Conservation (phyloP, 2,797 vertebrate species). For the Dipus sagitta region DNA sequence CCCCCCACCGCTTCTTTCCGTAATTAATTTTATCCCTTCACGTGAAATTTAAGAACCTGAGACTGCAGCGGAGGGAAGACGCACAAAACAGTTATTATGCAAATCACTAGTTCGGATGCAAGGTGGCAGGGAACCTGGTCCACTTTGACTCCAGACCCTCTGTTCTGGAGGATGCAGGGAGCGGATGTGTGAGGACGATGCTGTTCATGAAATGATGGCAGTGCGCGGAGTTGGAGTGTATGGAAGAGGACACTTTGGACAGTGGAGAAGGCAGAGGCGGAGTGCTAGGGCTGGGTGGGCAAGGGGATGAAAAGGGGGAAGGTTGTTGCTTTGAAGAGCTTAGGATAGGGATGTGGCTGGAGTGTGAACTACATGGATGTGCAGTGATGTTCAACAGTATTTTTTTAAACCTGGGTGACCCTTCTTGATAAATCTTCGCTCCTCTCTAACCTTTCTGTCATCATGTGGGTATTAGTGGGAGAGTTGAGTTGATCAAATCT, state of each 20-base stretch:
- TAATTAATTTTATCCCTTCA: slow-evolving; percentile 72
- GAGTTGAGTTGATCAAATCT: slow-evolving; percentile 67
- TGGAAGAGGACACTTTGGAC: slow-evolving; percentile 61
- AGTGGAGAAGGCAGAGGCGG: slow-evolving; percentile 40
- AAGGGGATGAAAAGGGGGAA: slow-evolving; percentile 31
- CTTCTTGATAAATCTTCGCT: slow-evolving; percentile 51
- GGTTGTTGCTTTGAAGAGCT: slow-evolving; percentile 80
- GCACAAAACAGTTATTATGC: slow-evolving; percentile 73
- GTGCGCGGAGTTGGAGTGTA: slow-evolving; percentile 60
- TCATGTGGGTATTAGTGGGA: slow-evolving; percentile 38
- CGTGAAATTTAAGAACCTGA: slow-evolving; percentile 69
- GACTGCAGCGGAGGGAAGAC: slow-evolving; percentile 72
- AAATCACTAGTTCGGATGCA: slow-evolving; percentile 64
- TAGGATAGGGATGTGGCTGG: slow-evolving; percentile 52
- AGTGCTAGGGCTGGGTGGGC: slow-evolving; percentile 44
- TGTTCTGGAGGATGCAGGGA: slow-evolving; percentile 1
- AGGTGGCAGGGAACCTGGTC: slow-evolving; percentile 61
- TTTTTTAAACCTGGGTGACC: slow-evolving; percentile 41
- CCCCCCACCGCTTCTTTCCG: slow-evolving; percentile 63
- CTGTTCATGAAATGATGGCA: slow-evolving; percentile 67
- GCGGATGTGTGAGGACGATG: not conserved
- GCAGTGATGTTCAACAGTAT: slow-evolving; percentile 28
- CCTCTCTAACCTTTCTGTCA: slow-evolving; percentile 50
- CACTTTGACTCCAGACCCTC: slow-evolving; percentile 59
- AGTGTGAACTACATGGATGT: slow-evolving; percentile 50